phyloP scores from a whole-genome alignment of 2,797 vertebrate species.

The Pyrocephalus nanus region DNA sequence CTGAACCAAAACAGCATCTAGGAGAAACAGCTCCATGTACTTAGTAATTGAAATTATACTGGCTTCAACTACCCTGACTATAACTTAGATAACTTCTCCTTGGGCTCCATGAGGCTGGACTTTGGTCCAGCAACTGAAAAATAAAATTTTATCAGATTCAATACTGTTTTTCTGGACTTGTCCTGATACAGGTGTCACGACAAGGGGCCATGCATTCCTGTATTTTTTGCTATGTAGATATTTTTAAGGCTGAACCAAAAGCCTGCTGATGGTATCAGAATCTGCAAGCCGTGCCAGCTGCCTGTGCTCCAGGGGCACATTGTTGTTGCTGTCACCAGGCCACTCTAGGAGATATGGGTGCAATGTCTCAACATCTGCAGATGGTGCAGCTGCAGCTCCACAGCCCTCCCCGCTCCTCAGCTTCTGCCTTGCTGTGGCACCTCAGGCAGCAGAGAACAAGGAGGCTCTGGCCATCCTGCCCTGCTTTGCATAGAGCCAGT shows the following conservation, averaged over 20 bases:
- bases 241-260: background rate
- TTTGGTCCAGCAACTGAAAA: background rate
- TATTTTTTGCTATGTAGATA: background rate
- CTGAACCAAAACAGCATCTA: background rate
- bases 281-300: background rate
- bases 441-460: background rate
- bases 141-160: background rate
- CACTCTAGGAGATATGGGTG: background rate
- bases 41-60: background rate
- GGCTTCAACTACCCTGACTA: background rate
- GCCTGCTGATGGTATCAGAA: background rate
- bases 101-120: background rate
- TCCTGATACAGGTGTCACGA: background rate
- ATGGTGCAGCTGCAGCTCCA: background rate
- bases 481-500: background rate
- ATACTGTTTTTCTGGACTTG: background rate
- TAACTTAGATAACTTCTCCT: background rate
- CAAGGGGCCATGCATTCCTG: background rate
- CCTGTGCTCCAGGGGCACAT: fast-evolving
- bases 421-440: background rate
- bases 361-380: background rate
- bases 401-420: background rate
- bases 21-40: background rate
- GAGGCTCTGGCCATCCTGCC: background rate
- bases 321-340: background rate